phyloP scores from a whole-genome alignment of 2,888 invertebrate species.

The Conus canariensis region DNA sequence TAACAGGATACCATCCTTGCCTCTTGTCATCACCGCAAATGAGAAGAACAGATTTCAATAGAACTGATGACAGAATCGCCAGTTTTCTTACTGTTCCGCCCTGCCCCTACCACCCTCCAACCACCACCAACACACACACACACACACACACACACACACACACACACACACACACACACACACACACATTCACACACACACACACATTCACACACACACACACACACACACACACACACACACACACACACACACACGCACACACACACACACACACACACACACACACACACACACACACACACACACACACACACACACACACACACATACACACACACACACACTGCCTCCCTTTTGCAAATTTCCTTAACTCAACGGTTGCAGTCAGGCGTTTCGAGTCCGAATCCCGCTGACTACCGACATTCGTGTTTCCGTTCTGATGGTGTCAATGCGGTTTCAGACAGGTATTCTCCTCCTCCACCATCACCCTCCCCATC shows the following conservation, averaged over 20 bases:
- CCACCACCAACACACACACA: background rate
- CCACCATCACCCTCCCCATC: too few relatives aligned
- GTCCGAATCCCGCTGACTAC: too few relatives aligned
- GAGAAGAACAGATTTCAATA: too few relatives aligned
- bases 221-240: background rate
- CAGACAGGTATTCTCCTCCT: too few relatives aligned
- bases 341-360: background rate
- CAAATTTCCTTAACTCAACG: too few relatives aligned
- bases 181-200: background rate
- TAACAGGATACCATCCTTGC: too few relatives aligned
- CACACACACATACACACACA: background rate
- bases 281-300: slow-evolving; percentile 1
- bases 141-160: slow-evolving; percentile 9
- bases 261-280: background rate
- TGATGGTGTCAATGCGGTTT: too few relatives aligned
- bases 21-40: too few relatives aligned
- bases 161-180: background rate
- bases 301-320: slow-evolving; percentile 18
- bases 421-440: too few relatives aligned
- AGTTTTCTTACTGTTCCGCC: background rate
- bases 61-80: too few relatives aligned
- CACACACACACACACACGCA: background rate
- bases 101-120: background rate
- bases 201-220: background rate
- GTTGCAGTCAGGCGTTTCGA: too few relatives aligned